These are phyloP conservation scores for Stenolophus ochropezus DNA, from an alignment of 2,888 invertebrate species.

Conservation along the genomic window DNA sequence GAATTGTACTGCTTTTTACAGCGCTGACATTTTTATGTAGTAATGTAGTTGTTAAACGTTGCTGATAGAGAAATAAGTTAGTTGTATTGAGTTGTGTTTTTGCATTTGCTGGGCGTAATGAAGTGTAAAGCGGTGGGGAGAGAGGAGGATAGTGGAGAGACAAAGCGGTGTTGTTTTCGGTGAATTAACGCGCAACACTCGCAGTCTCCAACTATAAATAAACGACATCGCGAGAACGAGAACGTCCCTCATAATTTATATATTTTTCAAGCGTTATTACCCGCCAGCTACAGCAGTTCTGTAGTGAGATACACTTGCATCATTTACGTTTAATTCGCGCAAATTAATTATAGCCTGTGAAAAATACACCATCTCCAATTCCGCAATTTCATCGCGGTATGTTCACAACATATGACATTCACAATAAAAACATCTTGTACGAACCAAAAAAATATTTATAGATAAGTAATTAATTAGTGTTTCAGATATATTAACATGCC, in stretches of 20 bases:
- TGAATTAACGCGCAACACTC: conserved; percentile 50
- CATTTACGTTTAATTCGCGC: conserved; percentile 38
- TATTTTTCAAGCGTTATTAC: conserved; percentile 70
- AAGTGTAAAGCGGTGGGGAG: conserved; percentile 21
- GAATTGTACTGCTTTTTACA: too few relatives aligned
- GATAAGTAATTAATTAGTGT: too few relatives aligned
- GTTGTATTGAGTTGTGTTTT: neutral
- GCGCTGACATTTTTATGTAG: too few relatives aligned
- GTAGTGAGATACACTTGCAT: conserved; percentile 37
- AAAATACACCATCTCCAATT: conserved; percentile 32
- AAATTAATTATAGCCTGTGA: conserved; percentile 30
- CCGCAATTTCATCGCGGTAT: conserved; percentile 5
- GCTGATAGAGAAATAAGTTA: neutral
- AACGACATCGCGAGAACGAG: conserved; percentile 53
- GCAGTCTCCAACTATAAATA: conserved; percentile 53
- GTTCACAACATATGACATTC: neutral
- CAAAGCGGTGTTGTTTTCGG: conserved; percentile 36
- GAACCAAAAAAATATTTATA: too few relatives aligned
- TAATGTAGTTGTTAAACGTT: too few relatives aligned
- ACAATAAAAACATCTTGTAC: too few relatives aligned
- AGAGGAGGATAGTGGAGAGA: neutral
- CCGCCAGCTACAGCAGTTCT: conserved; percentile 64
- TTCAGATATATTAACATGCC: too few relatives aligned
- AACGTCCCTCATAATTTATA: conserved; percentile 68
- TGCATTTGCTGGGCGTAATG: neutral